phyloP scores from a whole-genome alignment of 30 jellyfish, hydroid and myxozoan genomes.

The Turritopsis rubra region DNA sequence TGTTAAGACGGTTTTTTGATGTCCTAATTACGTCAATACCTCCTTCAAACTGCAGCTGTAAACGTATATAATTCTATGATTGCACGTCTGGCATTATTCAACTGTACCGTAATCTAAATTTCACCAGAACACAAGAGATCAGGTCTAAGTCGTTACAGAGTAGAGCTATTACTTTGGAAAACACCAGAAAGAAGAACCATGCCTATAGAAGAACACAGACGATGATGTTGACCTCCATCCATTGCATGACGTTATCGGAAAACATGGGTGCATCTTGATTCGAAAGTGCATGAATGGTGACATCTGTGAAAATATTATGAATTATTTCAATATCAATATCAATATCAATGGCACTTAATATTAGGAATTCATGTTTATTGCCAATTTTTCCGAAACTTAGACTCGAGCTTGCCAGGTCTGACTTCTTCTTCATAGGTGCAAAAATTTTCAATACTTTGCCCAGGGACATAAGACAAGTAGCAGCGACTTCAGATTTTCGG shows the following conservation, averaged over 20 bases:
- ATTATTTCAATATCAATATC: too few relatives aligned
- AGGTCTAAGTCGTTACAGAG: conserved; percentile 6
- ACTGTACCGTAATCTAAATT: neutral
- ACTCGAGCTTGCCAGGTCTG: conserved; percentile 14
- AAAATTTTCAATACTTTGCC: neutral
- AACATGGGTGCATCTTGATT: conserved; percentile 5
- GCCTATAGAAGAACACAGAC: too few relatives aligned
- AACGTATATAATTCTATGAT: neutral
- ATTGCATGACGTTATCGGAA: neutral
- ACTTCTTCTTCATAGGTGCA: conserved; percentile 8
- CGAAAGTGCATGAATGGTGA: neutral
- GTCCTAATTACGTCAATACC: neutral
- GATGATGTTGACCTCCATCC: neutral
- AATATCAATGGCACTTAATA: too few relatives aligned
- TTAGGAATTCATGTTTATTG: neutral
- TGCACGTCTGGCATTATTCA: conserved; percentile 8
- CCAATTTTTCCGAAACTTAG: too few relatives aligned
- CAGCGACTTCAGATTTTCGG: neutral
- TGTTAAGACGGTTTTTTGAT: too few relatives aligned
- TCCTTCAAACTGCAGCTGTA: neutral
- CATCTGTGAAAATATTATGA: neutral
- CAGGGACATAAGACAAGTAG: neutral
- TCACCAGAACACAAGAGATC: conserved; percentile 6
- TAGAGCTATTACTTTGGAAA: neutral
- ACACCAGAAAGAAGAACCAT: conserved; percentile 2